Evolutionary conservation across 1,140 invertebrate species (phyloP), one percentile per base, ranked within the genome.

Genomic region (Bombus difficillimus): DNA sequence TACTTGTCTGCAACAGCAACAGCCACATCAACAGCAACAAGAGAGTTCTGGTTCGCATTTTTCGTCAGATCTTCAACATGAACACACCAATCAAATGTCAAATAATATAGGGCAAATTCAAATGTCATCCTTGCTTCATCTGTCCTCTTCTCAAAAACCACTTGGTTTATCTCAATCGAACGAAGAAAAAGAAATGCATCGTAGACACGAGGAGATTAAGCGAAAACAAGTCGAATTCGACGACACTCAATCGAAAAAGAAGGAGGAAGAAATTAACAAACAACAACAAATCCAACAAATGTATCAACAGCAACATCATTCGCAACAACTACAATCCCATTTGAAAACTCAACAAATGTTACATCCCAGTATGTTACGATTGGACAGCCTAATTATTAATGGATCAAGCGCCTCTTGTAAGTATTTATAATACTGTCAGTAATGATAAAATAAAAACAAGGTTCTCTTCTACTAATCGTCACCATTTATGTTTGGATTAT

Each of bases 341-440:
- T 86, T 89, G 12, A 93, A 92, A 57, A 92, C 75, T 37, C 92
- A 93, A 78, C 93, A 93, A 47, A 84, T 92, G 12, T 68, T 93
- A 10, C 94, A 95, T 84, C 93, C 94, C 2, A 92, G 91, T 25
- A 95, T 95, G 94, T 81, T 96, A 41, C 93, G 96, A 73, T 90
- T 96, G 18, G 96, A 96, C 83, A 96, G 96, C 82, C 93, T 96
- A 18, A 95, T 96, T 53, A 96, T 96, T 34, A 96, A 96, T 78
- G 95, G 95, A 32, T 95, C 95, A 1, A 93, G 86, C 69, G 91
- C 92, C 64, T 91, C 93, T 43, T 81, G 94, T 95, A 86, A 94
- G 91, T 91, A 76, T 57, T 62, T 28, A 9, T 28, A 43, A 9
- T 32, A 41, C 5, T 39, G 10, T 9, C 6, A 28, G 2, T 68